phyloP scores from a whole-genome alignment of 1,140 invertebrate species.

The Portunus trituberculatus region DNA sequence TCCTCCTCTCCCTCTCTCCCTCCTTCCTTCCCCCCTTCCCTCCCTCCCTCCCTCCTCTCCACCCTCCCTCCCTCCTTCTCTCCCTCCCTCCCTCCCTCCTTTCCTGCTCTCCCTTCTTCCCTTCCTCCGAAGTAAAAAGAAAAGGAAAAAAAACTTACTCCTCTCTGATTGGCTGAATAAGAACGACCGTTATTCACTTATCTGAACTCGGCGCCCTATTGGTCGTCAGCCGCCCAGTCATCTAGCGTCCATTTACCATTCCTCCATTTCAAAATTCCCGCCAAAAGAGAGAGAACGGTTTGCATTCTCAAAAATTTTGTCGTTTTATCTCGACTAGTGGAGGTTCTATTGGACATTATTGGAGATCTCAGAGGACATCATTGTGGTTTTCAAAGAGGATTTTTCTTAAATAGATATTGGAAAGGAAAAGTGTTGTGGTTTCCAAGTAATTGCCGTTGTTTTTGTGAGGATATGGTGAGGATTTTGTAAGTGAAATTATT shows the following conservation, averaged over 20 bases:
- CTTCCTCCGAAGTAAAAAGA: not conserved
- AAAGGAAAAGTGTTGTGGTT: no score
- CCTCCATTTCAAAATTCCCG: slow-evolving; percentile 59
- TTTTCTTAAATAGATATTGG: no score
- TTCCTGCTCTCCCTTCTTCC: not conserved
- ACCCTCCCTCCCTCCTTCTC: slow-evolving; percentile 6
- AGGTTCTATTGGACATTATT: no score
- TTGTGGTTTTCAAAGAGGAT: no score
- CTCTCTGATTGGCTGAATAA: slow-evolving; percentile 72
- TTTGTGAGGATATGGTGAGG: no score
- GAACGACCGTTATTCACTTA: slow-evolving; percentile 71
- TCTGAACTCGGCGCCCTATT: slow-evolving; percentile 61
- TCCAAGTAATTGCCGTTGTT: no score
- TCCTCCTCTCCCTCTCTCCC: not conserved
- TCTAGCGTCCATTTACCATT: slow-evolving; percentile 41
- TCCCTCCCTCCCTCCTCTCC: not conserved
- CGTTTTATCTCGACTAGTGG: no score
- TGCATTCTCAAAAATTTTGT: no score
- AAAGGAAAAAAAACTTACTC: slow-evolving; percentile 64
- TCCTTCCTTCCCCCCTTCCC: not conserved
- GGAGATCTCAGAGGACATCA: no score
- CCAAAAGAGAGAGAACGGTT: slow-evolving; percentile 23
- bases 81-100: not conserved
- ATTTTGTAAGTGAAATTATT: no score
- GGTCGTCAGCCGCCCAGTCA: slow-evolving; percentile 55